phyloP scores from a whole-genome alignment of 2,888 invertebrate species.

The Fragum whitleyi region DNA sequence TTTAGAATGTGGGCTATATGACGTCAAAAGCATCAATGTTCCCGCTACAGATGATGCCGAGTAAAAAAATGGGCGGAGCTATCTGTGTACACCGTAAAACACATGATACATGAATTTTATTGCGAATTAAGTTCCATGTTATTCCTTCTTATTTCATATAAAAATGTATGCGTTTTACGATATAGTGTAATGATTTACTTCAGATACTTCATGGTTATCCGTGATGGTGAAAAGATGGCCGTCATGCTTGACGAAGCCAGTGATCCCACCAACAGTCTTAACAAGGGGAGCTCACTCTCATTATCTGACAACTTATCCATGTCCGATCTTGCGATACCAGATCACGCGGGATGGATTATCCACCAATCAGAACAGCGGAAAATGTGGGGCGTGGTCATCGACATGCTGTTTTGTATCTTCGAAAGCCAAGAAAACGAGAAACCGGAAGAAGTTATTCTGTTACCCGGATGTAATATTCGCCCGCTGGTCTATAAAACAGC shows the following conservation, averaged over 20 bases:
- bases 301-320: slow-evolving; percentile 64
- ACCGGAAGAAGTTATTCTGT: slow-evolving; percentile 72
- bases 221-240: slow-evolving; percentile 53
- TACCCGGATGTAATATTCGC: slow-evolving; percentile 76
- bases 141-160: too few species aligned
- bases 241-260: slow-evolving; percentile 47
- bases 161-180: too few species aligned
- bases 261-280: slow-evolving; percentile 31
- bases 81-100: too few species aligned
- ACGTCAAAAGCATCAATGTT: too few species aligned
- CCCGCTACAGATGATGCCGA: too few species aligned
- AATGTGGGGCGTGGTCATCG: slow-evolving; percentile 78
- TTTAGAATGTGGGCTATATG: too few species aligned
- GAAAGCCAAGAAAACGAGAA: slow-evolving; percentile 67
- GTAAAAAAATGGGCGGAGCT: too few species aligned
- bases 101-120: too few species aligned
- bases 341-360: slow-evolving; percentile 77
- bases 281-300: slow-evolving; percentile 29
- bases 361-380: slow-evolving; percentile 70
- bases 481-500: slow-evolving; percentile 74
- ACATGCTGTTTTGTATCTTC: slow-evolving; percentile 78
- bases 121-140: too few species aligned
- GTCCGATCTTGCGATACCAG: slow-evolving; percentile 71
- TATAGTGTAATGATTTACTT: too few species aligned
- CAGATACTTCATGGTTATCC: slow-evolving; percentile 60